Percentiles rank a stretch among this genome's conserved stretches.
phyloP scores from a whole-genome alignment of 2,888 invertebrate species.

The Nudaria mundana region DNA sequence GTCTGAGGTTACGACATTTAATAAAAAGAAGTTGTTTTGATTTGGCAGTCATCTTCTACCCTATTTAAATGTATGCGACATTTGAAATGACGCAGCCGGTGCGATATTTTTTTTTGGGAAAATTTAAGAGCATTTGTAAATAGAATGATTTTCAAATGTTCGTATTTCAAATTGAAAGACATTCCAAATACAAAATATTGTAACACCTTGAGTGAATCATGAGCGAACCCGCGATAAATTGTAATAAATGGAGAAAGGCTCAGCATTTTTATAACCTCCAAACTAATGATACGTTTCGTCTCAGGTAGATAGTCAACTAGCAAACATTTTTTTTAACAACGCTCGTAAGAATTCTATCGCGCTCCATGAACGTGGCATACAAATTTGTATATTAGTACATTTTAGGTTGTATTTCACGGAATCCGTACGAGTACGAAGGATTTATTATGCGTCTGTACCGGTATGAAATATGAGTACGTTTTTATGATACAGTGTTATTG shows the following conservation, averaged over 20 bases:
- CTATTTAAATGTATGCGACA: too few relatives aligned
- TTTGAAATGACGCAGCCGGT: too few relatives aligned
- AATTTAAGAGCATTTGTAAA: too few relatives aligned
- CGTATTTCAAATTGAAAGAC: neutral
- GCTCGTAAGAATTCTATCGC: slow-evolving; percentile 32
- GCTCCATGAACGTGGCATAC: slow-evolving; percentile 26
- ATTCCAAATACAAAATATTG: neutral
- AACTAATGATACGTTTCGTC: slow-evolving; percentile 11
- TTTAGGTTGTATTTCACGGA: slow-evolving; percentile 36
- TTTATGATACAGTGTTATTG: slow-evolving; percentile 39
- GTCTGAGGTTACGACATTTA: too few relatives aligned
- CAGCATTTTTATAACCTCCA: slow-evolving; percentile 2
- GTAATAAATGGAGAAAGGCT: slow-evolving; percentile 3
- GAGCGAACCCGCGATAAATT: slow-evolving; percentile 1
- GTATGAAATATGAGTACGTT: slow-evolving; percentile 39
- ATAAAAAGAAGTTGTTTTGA: too few relatives aligned
- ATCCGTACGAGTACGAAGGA: slow-evolving; percentile 30
- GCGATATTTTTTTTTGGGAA: too few relatives aligned
- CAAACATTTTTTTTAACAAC: slow-evolving; percentile 25
- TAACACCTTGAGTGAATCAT: slow-evolving; percentile 1
- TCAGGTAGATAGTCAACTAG: slow-evolving; percentile 18
- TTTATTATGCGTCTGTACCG: slow-evolving; percentile 36
- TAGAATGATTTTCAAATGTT: neutral
- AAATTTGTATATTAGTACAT: slow-evolving; percentile 39
- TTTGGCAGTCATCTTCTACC: too few relatives aligned